Base-by-base conservation (phyloP, 1,140 invertebrate species). In the Laupala kohalensis region DNA sequence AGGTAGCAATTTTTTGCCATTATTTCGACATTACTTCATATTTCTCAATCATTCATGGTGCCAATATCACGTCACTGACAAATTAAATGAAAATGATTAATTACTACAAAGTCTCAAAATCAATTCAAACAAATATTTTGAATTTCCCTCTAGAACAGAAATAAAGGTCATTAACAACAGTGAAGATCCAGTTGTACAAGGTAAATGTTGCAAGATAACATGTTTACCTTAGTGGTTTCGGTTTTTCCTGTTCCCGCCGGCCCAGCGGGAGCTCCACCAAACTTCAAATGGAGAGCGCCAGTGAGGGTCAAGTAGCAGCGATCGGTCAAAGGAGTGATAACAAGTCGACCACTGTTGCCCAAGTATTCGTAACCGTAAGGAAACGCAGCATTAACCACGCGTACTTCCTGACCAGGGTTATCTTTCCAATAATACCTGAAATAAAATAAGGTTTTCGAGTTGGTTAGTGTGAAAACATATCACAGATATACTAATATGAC, bases 301-400 rank as follows among this genome's bases (percentile, higher is more conserved):
- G 88, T 88, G 19, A 90, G 79, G 3, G 89, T 90, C 29, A 89
- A 81, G 78, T 90, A 90, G 77, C 88, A 89, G 53, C 81, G 84
- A 78, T 91, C 89, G 0, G 93, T 96, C 53, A 95, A 79, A 0
- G 92, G 92, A 0, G 92, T 93, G 15, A 93, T 92, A 6, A 92
- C 92, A 12, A 94, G 81, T 71, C 90, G 83, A 6, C 87, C 86
- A 37, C 84, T 86, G 77, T 86, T 88, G 5, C 87, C 87, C 4
- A 89, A 79, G 76, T 90, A 90, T 75, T 90, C 88, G 77, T 89
- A 90, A 71, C 85, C 86, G 76, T 90, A 90, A 2, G 74, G 73
- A 72, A 89, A 83, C 77, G 84, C 83, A 4, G 88, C 84, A 75
- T 89, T 89, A 28, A 88, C 85, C 73, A 88, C 86, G 26, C 85